These are phyloP conservation scores for Mythimna loreyi DNA, from an alignment of 2,888 invertebrate species.

Conservation along the genomic window DNA sequence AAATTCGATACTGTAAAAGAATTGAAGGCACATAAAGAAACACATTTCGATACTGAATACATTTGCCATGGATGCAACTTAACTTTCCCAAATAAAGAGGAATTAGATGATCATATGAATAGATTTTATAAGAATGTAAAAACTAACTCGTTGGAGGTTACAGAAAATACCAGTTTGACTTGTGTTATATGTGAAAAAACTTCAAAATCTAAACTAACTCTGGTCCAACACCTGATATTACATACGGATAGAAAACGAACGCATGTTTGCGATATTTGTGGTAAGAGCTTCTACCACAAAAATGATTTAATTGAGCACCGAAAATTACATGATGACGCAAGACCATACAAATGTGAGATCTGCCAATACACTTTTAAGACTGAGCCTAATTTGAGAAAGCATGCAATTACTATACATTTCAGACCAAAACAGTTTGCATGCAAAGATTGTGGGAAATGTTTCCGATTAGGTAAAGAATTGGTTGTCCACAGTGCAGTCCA, in stretches of 20 bases:
- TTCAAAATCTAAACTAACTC: conserved; percentile 75
- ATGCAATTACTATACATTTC: conserved; percentile 82
- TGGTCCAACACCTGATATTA: conserved; percentile 64
- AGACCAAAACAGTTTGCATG: conserved; percentile 83
- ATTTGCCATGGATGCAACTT: conserved; percentile 31
- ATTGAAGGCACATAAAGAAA: conserved; percentile 26
- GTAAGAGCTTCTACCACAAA: conserved; percentile 84
- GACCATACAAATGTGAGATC: conserved; percentile 79
- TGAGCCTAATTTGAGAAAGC: conserved; percentile 67
- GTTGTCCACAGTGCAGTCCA: conserved; percentile 94
- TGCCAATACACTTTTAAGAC: conserved; percentile 69
- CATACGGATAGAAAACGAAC: conserved; percentile 87
- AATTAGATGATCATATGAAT: conserved; percentile 26
- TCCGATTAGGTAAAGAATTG: conserved; percentile 93
- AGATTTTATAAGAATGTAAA: conserved; percentile 18
- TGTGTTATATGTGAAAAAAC: conserved; percentile 84
- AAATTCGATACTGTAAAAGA: conserved; percentile 11
- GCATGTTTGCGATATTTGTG: conserved; percentile 84
- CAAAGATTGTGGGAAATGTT: conserved; percentile 84
- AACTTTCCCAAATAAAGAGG: conserved; percentile 6
- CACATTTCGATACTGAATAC: conserved; percentile 9
- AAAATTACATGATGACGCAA: conserved; percentile 18
- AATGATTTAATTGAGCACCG: conserved; percentile 66
- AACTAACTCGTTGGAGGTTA: too few relatives aligned
- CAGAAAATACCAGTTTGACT: conserved; percentile 65